Conservation (phyloP, 2,113 vertebrate species). For the Platichthys flesus region DNA sequence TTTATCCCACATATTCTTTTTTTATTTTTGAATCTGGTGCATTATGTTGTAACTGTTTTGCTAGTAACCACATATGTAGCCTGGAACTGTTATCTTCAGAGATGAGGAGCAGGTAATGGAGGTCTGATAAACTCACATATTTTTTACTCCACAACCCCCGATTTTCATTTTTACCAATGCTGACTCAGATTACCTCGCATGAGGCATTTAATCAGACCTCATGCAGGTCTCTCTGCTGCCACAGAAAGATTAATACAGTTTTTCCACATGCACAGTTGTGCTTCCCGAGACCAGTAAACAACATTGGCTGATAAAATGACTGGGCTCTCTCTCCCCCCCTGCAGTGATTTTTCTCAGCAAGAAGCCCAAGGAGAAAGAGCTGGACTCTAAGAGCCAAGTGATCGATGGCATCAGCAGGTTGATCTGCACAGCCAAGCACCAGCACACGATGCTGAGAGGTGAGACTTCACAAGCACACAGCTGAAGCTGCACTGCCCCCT, state of each 20-base stretch:
- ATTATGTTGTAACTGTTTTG: background rate
- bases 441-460: constrained; percentile 93
- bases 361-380: constrained; percentile 91
- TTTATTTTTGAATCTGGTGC: background rate
- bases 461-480: background rate
- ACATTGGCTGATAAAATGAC: background rate
- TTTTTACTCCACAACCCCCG: background rate
- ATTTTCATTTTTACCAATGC: too few species aligned
- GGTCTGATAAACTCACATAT: too few species aligned
- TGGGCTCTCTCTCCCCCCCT: background rate
- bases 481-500: constrained; percentile 55
- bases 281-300: background rate
- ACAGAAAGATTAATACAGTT: background rate
- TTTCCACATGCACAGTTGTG: background rate
- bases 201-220: background rate
- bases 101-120: too few species aligned
- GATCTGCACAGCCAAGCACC: constrained; percentile 93
- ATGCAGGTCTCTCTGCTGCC: too few species aligned
- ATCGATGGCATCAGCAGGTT: constrained; percentile 92
- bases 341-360: constrained; percentile 93
- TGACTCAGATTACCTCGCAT: background rate
- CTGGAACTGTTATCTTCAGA: background rate
- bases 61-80: background rate
- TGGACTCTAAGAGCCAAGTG: constrained; percentile 92
- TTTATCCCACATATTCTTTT: background rate